Conservation (phyloP, 2,888 invertebrate genomes). For the Thyatira batis region DNA sequence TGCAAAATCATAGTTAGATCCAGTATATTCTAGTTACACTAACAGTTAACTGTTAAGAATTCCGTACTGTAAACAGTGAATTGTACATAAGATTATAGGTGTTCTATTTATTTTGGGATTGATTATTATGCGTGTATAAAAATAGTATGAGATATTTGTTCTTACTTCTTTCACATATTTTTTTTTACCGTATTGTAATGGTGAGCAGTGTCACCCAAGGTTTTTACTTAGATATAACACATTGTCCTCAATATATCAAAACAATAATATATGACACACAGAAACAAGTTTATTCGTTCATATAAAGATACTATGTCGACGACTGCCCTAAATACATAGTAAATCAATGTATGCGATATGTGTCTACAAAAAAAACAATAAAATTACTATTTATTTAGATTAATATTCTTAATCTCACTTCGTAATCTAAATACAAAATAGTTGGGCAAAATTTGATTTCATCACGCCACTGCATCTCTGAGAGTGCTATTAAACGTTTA, state of each 20-base stretch:
- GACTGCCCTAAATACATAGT: slow-evolving; percentile 1
- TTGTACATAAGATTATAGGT: too few species aligned
- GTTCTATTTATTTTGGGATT: too few species aligned
- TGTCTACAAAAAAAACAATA: background rate
- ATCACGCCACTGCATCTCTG: slow-evolving; percentile 19
- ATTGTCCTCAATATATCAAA: background rate
- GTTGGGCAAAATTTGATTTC: slow-evolving; percentile 7
- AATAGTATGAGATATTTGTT: too few species aligned
- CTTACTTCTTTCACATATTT: background rate
- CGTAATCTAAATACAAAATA: background rate
- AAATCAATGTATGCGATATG: background rate
- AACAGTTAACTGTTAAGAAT: too few species aligned
- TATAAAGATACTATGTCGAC: background rate
- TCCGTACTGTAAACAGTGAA: too few species aligned
- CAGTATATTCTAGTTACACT: too few species aligned
- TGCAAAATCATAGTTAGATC: too few species aligned
- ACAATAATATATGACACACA: background rate
- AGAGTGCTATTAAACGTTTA: slow-evolving; percentile 34
- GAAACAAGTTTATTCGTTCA: background rate
- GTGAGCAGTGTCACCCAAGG: background rate
- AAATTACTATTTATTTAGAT: too few species aligned
- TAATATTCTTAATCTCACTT: too few species aligned
- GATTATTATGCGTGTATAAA: too few species aligned
- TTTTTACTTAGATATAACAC: background rate
- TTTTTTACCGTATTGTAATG: background rate